Conservation (phyloP, 2,888 invertebrate genomes). For the Dorcus parallelipipedus region DNA sequence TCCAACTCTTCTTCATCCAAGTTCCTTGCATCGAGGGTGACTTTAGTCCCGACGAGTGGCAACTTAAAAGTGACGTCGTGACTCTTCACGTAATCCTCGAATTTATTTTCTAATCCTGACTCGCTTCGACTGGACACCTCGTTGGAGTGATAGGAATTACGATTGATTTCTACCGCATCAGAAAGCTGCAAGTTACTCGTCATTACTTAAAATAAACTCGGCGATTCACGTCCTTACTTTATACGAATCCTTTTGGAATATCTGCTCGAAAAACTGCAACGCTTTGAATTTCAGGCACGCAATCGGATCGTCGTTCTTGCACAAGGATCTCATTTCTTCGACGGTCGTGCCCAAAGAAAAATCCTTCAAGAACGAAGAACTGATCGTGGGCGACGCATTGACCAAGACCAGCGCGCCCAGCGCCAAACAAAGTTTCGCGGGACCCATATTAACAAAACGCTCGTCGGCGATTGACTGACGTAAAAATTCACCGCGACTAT, state of each 20-base stretch:
- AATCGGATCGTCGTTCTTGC: slow-evolving; percentile 71
- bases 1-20: slow-evolving; percentile 73
- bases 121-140: slow-evolving; percentile 59
- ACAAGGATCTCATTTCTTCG: slow-evolving; percentile 72
- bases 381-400: slow-evolving; percentile 60
- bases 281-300: slow-evolving; percentile 83
- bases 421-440: slow-evolving; percentile 35
- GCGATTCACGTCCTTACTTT: slow-evolving; percentile 55
- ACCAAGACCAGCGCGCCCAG: slow-evolving; percentile 49
- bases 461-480: slow-evolving; percentile 25
- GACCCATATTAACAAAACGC: slow-evolving; percentile 26
- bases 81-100: slow-evolving; percentile 69
- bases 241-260: slow-evolving; percentile 75
- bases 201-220: not conserved
- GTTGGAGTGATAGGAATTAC: slow-evolving; percentile 64
- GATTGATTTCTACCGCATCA: slow-evolving; percentile 70
- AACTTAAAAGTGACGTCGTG: slow-evolving; percentile 78
- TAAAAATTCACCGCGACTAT: slow-evolving; percentile 29
- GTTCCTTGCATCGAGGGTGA: slow-evolving; percentile 75
- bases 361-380: slow-evolving; percentile 67
- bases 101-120: slow-evolving; percentile 63
- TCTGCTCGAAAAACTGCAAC: slow-evolving; percentile 72
- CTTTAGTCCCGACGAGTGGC: slow-evolving; percentile 67
- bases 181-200: slow-evolving; percentile 56
- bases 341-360: slow-evolving; percentile 70